Percentiles rank a stretch among this genome's conserved stretches.
Conservation (phyloP, 2,888 invertebrate species). For the Cheilosia grossa region DNA sequence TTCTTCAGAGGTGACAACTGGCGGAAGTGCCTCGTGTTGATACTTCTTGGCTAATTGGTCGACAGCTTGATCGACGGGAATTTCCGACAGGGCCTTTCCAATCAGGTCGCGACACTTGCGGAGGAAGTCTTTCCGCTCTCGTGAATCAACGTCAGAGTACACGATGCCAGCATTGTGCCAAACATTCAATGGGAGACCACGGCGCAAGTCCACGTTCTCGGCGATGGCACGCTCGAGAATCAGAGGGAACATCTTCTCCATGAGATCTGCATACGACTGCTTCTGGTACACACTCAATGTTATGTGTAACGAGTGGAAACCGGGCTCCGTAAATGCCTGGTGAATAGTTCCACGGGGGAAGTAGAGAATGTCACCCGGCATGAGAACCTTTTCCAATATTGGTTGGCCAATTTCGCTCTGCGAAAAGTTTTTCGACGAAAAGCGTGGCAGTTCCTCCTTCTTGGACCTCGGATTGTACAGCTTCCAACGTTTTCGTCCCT, state of each 20-base stretch:
- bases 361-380: conserved; percentile 96
- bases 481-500: conserved; percentile 97
- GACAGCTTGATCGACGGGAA: conserved; percentile 89
- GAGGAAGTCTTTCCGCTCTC: conserved; percentile 84
- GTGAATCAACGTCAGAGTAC: conserved; percentile 84
- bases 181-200: conserved; percentile 92
- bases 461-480: conserved; percentile 90
- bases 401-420: conserved; percentile 91
- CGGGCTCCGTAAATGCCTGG: conserved; percentile 91
- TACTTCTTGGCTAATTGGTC: conserved; percentile 94
- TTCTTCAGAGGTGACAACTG: conserved; percentile 88
- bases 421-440: conserved; percentile 91
- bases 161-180: conserved; percentile 90
- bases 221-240: conserved; percentile 90
- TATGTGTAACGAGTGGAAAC: conserved; percentile 95
- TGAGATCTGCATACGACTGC: conserved; percentile 94
- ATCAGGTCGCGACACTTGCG: conserved; percentile 85
- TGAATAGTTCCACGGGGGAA: conserved; percentile 95
- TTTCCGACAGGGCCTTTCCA: conserved; percentile 85
- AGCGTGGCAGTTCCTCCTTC: conserved; percentile 89
- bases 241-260: conserved; percentile 90
- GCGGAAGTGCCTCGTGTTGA: conserved; percentile 94
- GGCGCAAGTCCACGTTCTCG: conserved; percentile 88
- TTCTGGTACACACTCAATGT: conserved; percentile 96
- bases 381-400: conserved; percentile 90